Evolutionary conservation across 92 coral and sea anemone species (phyloP), one percentile per base, ranked within the genome.

Genomic region (Actinernus sp.): DNA sequence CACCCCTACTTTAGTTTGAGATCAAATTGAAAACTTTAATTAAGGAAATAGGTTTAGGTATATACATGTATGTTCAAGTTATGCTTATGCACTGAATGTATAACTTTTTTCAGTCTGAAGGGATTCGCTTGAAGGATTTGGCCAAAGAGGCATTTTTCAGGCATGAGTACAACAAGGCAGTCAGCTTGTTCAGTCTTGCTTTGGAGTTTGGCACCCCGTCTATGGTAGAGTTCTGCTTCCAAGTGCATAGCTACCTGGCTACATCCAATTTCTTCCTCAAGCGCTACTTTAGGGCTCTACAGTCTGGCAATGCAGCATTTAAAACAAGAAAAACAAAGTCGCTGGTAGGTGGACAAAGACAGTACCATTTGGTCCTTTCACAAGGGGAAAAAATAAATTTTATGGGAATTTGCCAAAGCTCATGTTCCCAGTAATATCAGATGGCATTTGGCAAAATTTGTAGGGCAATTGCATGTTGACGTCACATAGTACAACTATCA

Each of bases 231-330:
- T 33, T 47, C 20, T 65, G 66, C 37, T 73, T 51, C 31, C 79
- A 75, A 59, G 22, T 74, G 18, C 77, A 64, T 12, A 69, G 75
- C 47, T 56, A 66, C 52, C 27, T 87, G 49, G 84, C 79, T 5
- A 52, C 73, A 0, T 78, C 81, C 32, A 55, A 84, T 58, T 87
- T 84, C 68, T 20, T 55, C 19, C 49, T 70, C 39, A 39, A 65
- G 63, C 47, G 68, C 9, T 87, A 87, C 43, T 11, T 64, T 37
- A 68, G 69, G 50, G 93, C 93, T 11, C 30, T 87, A 41, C 63
- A 63, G 34, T 68, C 89, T 33, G 93, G 93, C 22, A 63, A 87
- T 45, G 84, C 75, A 31, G 62, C 90, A 13, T 63, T 37, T 53
- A 59, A 54, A 38, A 59, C 59, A 36, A 82, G 68, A n/a, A 76